A percentile compares a stretch with the other conserved stretches of the same genome.
Conservation (phyloP, 1,140 invertebrate genomes). For the Drosophila busckii region DNA sequence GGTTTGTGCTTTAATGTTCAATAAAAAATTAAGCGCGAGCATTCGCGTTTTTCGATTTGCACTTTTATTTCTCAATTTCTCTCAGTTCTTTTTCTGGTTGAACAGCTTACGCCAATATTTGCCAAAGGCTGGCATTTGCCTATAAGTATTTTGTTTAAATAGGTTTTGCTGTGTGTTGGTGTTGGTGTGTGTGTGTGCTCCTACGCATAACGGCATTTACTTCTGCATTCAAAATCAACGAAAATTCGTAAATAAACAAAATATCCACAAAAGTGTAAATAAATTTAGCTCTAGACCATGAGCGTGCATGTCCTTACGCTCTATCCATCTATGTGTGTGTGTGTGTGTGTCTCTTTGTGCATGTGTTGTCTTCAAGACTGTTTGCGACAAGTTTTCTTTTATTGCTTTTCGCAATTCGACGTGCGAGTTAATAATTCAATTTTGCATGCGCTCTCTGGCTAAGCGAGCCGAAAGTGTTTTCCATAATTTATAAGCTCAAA, state of each 20-base stretch:
- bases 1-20: no score
- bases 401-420: no score
- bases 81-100: slow-evolving; percentile 23
- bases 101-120: slow-evolving; percentile 57
- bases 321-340: not conserved
- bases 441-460: slow-evolving; percentile 24
- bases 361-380: not conserved
- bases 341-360: not conserved
- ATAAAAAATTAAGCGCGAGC: no score
- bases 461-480: slow-evolving; percentile 19
- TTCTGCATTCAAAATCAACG: slow-evolving; percentile 53
- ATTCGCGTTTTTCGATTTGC: slow-evolving; percentile 36
- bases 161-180: slow-evolving; percentile 55
- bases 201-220: slow-evolving; percentile 6
- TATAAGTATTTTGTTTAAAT: slow-evolving; percentile 75
- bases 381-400: no score
- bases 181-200: no score
- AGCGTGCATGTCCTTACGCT: slow-evolving; percentile 26
- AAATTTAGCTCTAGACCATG: no score
- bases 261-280: slow-evolving; percentile 69
- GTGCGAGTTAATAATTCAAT: slow-evolving; percentile 43
- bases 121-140: slow-evolving; percentile 68
- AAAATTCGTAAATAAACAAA: slow-evolving; percentile 70
- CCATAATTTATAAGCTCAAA: slow-evolving; percentile 31
- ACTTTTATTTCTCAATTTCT: slow-evolving; percentile 21